Conservation (phyloP, 2,888 invertebrate species). For the Caenorhabditis drosophilae region DNA sequence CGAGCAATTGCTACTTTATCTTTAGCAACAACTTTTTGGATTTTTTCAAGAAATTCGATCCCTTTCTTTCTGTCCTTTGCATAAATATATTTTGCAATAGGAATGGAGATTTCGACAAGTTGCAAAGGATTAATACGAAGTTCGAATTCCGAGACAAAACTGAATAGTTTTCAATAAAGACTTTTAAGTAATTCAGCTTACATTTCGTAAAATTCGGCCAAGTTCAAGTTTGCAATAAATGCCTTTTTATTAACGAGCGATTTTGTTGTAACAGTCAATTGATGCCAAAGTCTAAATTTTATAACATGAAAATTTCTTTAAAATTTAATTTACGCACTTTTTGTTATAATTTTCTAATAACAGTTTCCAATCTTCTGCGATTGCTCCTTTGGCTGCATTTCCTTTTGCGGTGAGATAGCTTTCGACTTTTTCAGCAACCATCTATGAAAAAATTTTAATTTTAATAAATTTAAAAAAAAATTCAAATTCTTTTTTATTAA, state of each 20-base stretch:
- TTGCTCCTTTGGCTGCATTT: constrained; percentile 44
- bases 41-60: constrained; percentile 80
- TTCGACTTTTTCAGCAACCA: constrained; percentile 56
- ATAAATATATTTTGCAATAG: constrained; percentile 71
- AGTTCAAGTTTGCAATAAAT: constrained; percentile 44
- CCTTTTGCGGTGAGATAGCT: constrained; percentile 56
- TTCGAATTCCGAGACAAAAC: constrained; percentile 90
- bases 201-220: constrained; percentile 77
- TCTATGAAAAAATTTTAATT: not conserved
- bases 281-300: constrained; percentile 66
- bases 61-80: constrained; percentile 18
- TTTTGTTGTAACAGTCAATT: constrained; percentile 53
- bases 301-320: not conserved
- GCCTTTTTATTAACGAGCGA: constrained; percentile 44
- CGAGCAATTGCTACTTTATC: constrained; percentile 79
- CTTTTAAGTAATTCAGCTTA: constrained; percentile 1
- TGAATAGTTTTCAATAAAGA: constrained; percentile 68
- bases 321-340: constrained; percentile 47
- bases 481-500: too few species aligned
- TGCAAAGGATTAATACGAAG: constrained; percentile 94
- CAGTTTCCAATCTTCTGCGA: constrained; percentile 61
- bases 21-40: constrained; percentile 83
- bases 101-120: constrained; percentile 80
- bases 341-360: constrained; percentile 59
- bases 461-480: not conserved